Conservation (phyloP, 2,797 vertebrate species). For the Bradypodion ventrale region DNA sequence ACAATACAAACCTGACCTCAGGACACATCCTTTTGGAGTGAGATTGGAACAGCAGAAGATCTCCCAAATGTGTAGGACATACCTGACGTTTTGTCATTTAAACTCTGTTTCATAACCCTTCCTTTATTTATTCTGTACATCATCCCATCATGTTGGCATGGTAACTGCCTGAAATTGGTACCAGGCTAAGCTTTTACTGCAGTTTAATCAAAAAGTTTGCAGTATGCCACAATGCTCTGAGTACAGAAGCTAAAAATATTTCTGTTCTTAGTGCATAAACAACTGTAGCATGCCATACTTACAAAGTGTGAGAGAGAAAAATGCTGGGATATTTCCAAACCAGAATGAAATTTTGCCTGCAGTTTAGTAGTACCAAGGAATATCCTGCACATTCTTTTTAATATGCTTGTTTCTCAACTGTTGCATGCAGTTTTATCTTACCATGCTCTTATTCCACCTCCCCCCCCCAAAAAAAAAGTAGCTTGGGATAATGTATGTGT, state of each 20-base stretch:
- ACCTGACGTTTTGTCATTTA: constrained; percentile 36
- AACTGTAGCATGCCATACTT: constrained; percentile 58
- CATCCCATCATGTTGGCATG: constrained; percentile 66
- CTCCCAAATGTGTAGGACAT: neutral
- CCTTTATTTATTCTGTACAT: constrained; percentile 61
- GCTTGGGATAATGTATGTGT: neutral
- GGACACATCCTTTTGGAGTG: neutral
- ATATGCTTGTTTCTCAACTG: constrained; percentile 27
- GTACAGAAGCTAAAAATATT: constrained; percentile 72
- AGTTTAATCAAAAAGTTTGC: constrained; percentile 75
- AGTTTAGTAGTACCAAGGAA: neutral
- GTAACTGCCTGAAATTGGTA: constrained; percentile 71
- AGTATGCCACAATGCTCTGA: constrained; percentile 67
- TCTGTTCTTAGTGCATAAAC: constrained; percentile 64
- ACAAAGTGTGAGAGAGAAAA: constrained; percentile 45
- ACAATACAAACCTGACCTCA: neutral
- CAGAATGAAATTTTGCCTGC: constrained; percentile 29
- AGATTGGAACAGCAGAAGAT: neutral
- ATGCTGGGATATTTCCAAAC: constrained; percentile 32
- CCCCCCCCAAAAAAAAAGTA: neutral
- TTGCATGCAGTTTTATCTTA: neutral
- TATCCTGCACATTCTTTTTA: constrained; percentile 18
- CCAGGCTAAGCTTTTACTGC: constrained; percentile 67
- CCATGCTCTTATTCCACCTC: neutral
- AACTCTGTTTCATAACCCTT: constrained; percentile 55